Base-by-base conservation (phyloP, 2,797 vertebrate genomes). In the Pristis pectinata region DNA sequence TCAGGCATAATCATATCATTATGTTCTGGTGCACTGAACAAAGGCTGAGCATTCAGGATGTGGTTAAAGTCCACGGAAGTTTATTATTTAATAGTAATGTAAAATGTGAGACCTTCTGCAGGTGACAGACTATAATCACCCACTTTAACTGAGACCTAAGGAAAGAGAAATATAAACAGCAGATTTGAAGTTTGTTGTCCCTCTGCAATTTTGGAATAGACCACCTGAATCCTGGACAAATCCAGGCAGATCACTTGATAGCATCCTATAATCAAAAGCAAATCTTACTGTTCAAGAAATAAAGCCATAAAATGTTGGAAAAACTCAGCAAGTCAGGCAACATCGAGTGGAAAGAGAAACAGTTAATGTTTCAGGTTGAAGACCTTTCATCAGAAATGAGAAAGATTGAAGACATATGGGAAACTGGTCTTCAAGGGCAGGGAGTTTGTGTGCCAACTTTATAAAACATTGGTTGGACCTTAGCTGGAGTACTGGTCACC, bases 11-110 rank as follows among this genome's bases (percentile, higher is more conserved):
- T 67, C n/a, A 91, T 67, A 67, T 91, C 61, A 67, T 67, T 91
- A 91, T 24, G 87, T 22, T 61, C n/a, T 91, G n/a, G n/a, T 67
- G 59, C n/a, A 67, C 59, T 64, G 87, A 9, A 41, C 87, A 41
- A 91, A 91, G 87, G 91, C 59, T 67, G 59, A 67, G 61, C 15
- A 41, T 37, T n/a, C 87, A 22, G 87, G 87, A 64, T 91, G 37
- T 91, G 87, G 87, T 91, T 91, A 67, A 64, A 91, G 59, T 91
- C 61, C n/a, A 41, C 8, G 91, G 87, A 87, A 59, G 87, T 37
- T 41, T 67, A 41, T 41, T 91, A 64, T 37, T 11, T 91, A 67
- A 91, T 34, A 61, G 22, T n/a, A 64, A 61, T 61, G 19, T 37
- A 61, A 85, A 61, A 89, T 37, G 34, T 91, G 61, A 64, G 67